These are phyloP conservation scores for Aurelia sp. DNA, from an alignment of 30 jellyfish, hydroid and myxozoan species.

Conservation along the genomic window DNA sequence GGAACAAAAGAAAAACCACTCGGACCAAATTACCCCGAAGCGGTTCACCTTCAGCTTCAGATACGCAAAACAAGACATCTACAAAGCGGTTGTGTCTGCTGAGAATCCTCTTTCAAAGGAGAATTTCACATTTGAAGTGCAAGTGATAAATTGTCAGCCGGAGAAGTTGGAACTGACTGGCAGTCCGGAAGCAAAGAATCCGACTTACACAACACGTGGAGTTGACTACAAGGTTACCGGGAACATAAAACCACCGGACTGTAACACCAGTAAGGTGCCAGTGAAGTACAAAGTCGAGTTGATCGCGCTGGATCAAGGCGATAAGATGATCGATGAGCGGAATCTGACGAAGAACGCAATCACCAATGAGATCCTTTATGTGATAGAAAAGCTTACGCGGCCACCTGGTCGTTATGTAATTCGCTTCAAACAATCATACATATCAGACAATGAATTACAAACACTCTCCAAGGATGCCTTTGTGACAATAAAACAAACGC, in stretches of 20 bases:
- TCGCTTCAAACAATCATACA: constrained; percentile 7
- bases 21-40: constrained; percentile 6
- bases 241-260: constrained; percentile 10
- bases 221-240: constrained; percentile 58
- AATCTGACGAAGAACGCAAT: constrained; percentile 3
- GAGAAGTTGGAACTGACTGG: constrained; percentile 53
- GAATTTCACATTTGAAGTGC: constrained; percentile 12
- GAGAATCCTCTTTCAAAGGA: constrained; percentile 28
- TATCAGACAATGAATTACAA: constrained; percentile 5
- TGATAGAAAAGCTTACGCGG: not conserved
- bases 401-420: constrained; percentile 58
- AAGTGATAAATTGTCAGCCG: constrained; percentile 44
- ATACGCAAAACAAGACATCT: not conserved
- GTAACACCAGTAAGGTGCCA: constrained; percentile 1
- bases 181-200: constrained; percentile 44
- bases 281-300: constrained; percentile 11
- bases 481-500: constrained; percentile 52
- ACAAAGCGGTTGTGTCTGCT: constrained; percentile 7
- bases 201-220: constrained; percentile 50
- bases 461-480: constrained; percentile 39
- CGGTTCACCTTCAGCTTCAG: constrained; percentile 7
- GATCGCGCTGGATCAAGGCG: constrained; percentile 1
- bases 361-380: not conserved
- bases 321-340: not conserved
- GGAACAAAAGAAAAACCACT: constrained; percentile 21